Evolutionary conservation across 2,113 vertebrate species (phyloP).

Genomic region (Pollachius pollachius): DNA sequence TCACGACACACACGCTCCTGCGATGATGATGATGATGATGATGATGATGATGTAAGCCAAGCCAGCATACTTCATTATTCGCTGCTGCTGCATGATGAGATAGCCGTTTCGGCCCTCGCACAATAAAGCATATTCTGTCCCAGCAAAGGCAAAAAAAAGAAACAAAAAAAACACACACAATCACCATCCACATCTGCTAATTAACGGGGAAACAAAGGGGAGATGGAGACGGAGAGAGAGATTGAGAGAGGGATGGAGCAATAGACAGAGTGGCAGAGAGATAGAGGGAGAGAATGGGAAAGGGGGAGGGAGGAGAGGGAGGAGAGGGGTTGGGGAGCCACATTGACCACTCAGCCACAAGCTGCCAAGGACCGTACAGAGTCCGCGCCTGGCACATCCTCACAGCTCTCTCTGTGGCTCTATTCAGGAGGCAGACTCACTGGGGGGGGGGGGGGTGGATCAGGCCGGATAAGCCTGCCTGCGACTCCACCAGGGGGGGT

Average conservation of each 20-base stretch:
- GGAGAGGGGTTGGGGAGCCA: conserved; percentile 36
- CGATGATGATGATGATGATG: no score
- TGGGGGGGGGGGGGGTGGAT: conserved; percentile 47
- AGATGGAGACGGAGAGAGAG: not conserved
- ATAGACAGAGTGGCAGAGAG: conserved; percentile 14
- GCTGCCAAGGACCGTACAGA: conserved; percentile 60
- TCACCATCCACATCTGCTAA: conserved; percentile 44
- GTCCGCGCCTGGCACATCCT: conserved; percentile 61
- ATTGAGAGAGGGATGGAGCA: conserved; percentile 18
- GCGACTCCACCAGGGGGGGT: conserved; percentile 61
- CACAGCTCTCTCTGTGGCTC: conserved; percentile 62
- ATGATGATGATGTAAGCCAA: no score
- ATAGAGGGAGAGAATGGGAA: conserved; percentile 24
- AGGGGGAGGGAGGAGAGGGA: conserved; percentile 32
- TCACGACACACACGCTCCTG: conserved; percentile 38
- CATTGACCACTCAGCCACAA: conserved; percentile 68
- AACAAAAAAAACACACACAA: conserved; percentile 20
- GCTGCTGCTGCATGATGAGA: not conserved
- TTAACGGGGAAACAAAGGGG: conserved; percentile 29
- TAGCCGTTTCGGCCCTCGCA: conserved; percentile 21
- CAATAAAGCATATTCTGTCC: conserved; percentile 15
- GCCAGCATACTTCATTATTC: no score
- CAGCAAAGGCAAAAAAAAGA: no score
- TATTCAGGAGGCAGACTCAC: conserved; percentile 66
- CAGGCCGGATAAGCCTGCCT: conserved; percentile 61